These are phyloP conservation scores for Hipposideros larvatus DNA, from an alignment of 2,797 vertebrate genomes.

Conservation along the genomic window DNA sequence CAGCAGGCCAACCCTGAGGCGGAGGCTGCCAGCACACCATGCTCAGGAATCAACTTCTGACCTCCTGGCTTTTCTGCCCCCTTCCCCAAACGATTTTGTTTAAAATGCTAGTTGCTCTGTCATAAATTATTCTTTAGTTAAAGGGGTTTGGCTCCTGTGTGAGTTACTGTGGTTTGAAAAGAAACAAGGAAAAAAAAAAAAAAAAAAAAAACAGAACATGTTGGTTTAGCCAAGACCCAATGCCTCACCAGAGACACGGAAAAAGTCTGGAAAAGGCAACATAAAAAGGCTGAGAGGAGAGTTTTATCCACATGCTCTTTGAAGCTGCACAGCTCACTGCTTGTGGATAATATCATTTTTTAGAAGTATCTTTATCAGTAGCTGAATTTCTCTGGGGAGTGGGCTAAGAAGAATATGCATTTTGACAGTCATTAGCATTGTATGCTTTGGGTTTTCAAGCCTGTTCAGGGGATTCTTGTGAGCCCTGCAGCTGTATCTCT, in stretches of 20 bases:
- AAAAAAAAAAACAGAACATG: slow-evolving; percentile 44
- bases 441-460: neutral
- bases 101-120: slow-evolving; percentile 78
- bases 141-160: slow-evolving; percentile 79
- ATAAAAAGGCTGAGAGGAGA: neutral
- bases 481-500: neutral
- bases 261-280: slow-evolving; percentile 33
- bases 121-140: slow-evolving; percentile 74
- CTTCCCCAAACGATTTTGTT: slow-evolving; percentile 59
- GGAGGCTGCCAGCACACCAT: slow-evolving; percentile 54
- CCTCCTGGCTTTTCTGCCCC: slow-evolving; percentile 14
- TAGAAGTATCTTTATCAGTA: neutral
- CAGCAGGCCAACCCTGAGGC: slow-evolving; percentile 16
- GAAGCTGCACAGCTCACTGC: neutral
- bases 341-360: neutral
- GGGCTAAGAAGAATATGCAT: neutral
- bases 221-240: slow-evolving; percentile 59
- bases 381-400: neutral
- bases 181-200: neutral
- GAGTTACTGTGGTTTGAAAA: slow-evolving; percentile 83
- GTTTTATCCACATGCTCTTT: neutral
- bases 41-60: slow-evolving; percentile 83
- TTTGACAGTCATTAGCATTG: neutral
- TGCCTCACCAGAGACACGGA: neutral
- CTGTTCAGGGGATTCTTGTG: neutral